phyloP scores from a whole-genome alignment of 92 coral and sea anemone genomes.

The Chrysogorgia sp. region DNA sequence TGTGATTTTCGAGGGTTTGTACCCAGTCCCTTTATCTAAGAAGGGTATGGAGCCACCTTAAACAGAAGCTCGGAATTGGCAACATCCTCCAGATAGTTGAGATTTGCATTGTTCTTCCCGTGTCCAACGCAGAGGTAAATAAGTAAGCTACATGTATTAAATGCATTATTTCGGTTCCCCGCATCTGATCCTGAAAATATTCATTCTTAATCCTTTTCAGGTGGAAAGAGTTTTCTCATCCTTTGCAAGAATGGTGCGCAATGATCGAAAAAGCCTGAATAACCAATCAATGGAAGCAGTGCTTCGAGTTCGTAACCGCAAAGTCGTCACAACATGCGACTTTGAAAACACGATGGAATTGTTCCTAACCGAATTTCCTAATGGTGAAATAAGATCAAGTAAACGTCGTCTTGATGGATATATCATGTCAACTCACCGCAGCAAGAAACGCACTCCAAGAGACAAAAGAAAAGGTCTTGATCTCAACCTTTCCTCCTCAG shows the following conservation, averaged over 20 bases:
- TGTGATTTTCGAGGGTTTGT: too few relatives aligned
- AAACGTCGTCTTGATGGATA: slow-evolving; percentile 28
- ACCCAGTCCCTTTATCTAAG: too few relatives aligned
- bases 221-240: slow-evolving; percentile 29
- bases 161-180: slow-evolving; percentile 20
- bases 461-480: slow-evolving; percentile 31
- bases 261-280: slow-evolving; percentile 27
- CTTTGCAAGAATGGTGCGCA: slow-evolving; percentile 28
- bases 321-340: not conserved
- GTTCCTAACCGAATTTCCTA: slow-evolving; percentile 19
- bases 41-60: too few relatives aligned
- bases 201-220: slow-evolving; percentile 6
- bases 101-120: slow-evolving; percentile 31
- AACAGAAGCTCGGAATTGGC: slow-evolving; percentile 31
- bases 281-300: slow-evolving; percentile 18
- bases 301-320: slow-evolving; percentile 21
- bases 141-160: slow-evolving; percentile 21
- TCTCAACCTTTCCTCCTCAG: slow-evolving; percentile 19
- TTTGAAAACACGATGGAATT: slow-evolving; percentile 17
- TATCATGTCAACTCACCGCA: slow-evolving; percentile 24
- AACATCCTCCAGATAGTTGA: slow-evolving; percentile 25
- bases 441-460: slow-evolving; percentile 25
- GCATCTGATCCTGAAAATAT: slow-evolving; percentile 18
- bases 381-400: slow-evolving; percentile 10
- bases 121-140: slow-evolving; percentile 30